Percentiles rank a stretch among this genome's conserved stretches.
Evolutionary conservation across 2,797 vertebrate species (phyloP).

Genomic region (Linurgus olivaceus): DNA sequence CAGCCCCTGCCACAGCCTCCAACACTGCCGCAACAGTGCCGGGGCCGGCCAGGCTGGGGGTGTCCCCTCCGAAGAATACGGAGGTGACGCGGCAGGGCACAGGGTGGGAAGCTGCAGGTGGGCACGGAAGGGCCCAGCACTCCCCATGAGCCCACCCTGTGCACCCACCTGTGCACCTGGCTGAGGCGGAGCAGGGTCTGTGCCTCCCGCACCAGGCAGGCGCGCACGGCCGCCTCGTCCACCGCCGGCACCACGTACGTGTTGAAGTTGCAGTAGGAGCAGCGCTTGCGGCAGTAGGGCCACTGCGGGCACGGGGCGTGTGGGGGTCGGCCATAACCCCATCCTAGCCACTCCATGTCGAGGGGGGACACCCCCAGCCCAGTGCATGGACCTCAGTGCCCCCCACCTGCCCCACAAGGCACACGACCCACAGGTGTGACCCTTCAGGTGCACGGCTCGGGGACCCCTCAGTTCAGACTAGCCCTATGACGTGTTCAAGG

Average conservation of each 20-base stretch:
- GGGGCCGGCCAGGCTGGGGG: constrained; percentile 88
- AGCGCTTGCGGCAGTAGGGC: constrained; percentile 92
- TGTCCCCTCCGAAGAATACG: constrained; percentile 93
- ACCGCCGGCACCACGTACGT: constrained; percentile 83
- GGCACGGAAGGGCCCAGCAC: rapidly evolving
- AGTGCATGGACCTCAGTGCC: rapidly evolving
- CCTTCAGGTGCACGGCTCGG: not conserved
- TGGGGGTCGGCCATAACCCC: rapidly evolving
- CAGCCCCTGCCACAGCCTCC: constrained; percentile 73
- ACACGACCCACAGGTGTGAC: rapidly evolving
- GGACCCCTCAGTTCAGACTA: not conserved
- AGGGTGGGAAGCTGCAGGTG: rapidly evolving
- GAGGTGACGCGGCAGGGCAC: constrained; percentile 81
- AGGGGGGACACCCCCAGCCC: not conserved
- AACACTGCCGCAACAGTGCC: constrained; percentile 80
- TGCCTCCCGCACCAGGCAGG: constrained; percentile 83
- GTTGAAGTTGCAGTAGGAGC: constrained; percentile 94
- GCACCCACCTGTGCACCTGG: constrained; percentile 80
- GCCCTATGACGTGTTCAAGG: rapidly evolving
- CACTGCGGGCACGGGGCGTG: constrained; percentile 73
- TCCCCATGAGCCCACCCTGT: rapidly evolving
- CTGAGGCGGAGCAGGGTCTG: constrained; percentile 83
- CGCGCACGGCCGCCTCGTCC: constrained; percentile 74
- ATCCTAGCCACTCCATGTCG: rapidly evolving
- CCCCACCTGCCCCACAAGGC: not conserved